Percentiles rank a stretch among this genome's conserved stretches.
These are phyloP conservation scores for Temnopleurus reevesii DNA, from an alignment of 53 echinoderm and acorn worm genomes.

Conservation along the genomic window DNA sequence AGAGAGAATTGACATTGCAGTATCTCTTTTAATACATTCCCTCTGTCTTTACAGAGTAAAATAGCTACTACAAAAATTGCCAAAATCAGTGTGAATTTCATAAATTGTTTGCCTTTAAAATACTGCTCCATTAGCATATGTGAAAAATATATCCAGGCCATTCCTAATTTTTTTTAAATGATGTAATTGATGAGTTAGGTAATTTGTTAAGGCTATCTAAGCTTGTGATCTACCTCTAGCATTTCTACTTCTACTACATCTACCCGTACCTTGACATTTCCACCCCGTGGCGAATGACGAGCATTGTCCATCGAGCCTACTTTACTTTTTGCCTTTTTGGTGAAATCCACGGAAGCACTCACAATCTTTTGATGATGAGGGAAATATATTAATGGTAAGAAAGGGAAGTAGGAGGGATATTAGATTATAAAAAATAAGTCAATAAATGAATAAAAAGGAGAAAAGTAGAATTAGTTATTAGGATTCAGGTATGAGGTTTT, in stretches of 20 bases:
- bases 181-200: too few relatives aligned
- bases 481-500: neutral
- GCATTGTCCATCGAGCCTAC: constrained; percentile 86
- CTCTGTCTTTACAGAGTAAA: too few relatives aligned
- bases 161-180: too few relatives aligned
- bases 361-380: constrained; percentile 59
- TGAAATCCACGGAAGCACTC: constrained; percentile 70
- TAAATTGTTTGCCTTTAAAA: too few relatives aligned
- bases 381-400: neutral
- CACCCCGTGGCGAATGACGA: constrained; percentile 79
- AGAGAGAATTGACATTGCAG: too few relatives aligned
- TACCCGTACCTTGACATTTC: constrained; percentile 79
- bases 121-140: too few relatives aligned
- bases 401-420: constrained; percentile 8
- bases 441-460: constrained; percentile 30
- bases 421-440: constrained; percentile 2
- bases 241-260: constrained; percentile 41
- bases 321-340: constrained; percentile 78
- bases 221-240: neutral
- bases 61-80: too few relatives aligned
- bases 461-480: neutral
- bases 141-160: too few relatives aligned
- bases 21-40: too few relatives aligned
- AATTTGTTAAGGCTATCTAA: too few relatives aligned
- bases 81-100: too few relatives aligned